These are phyloP conservation scores for Bubo blakistoni DNA, from an alignment of 2,113 vertebrate genomes.

Conservation along the genomic window DNA sequence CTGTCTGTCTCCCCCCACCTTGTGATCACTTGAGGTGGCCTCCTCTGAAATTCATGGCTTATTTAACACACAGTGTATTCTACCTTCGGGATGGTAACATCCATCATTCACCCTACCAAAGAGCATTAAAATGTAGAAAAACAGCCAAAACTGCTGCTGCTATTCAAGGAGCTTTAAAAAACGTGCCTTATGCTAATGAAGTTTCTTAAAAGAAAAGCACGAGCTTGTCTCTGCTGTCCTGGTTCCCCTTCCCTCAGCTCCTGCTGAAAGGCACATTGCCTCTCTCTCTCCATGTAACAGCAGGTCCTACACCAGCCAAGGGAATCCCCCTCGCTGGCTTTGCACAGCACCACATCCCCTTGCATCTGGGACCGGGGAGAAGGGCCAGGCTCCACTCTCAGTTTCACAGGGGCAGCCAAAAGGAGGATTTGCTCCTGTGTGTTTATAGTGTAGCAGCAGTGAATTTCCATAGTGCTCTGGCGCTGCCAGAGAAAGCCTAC, in stretches of 20 bases:
- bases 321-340: neutral
- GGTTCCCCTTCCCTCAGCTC: neutral
- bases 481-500: neutral
- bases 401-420: neutral
- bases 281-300: too few species aligned
- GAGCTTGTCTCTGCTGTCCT: neutral
- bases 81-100: neutral
- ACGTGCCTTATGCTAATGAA: neutral
- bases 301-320: neutral
- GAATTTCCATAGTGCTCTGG: neutral
- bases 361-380: neutral
- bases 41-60: neutral
- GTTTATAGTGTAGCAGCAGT: neutral
- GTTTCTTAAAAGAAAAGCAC: neutral
- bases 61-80: neutral
- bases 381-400: neutral
- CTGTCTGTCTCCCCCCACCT: neutral
- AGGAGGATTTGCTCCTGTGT: neutral
- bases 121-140: neutral
- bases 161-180: neutral
- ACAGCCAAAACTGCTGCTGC: neutral
- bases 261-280: neutral
- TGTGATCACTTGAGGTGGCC: rapidly evolving
- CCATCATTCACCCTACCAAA: neutral
- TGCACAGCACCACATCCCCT: neutral